Base-by-base conservation (phyloP, 2,888 invertebrate genomes). In the Torymus texanus region DNA sequence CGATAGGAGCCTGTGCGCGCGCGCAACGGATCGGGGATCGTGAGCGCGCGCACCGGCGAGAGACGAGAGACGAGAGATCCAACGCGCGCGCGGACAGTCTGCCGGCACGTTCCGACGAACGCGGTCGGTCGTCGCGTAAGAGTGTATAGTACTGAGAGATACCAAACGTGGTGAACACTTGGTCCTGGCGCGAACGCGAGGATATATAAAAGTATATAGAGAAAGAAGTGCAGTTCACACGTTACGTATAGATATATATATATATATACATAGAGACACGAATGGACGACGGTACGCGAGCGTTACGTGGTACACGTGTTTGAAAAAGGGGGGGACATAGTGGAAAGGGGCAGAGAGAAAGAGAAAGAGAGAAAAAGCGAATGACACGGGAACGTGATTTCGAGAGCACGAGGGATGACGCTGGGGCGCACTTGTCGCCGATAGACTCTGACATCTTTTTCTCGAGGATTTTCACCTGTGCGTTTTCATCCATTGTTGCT, bases 61-160 rank as follows among this genome's bases (percentile, higher is more conserved):
- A 18, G 21, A 41, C 56, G 62, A 65, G 14, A 29, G 29, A 29
- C 21, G 29, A 29, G 29, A 56, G 70, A 70, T 67, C 67, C 21
- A 21, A 18, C 29, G 18, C 13, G 65, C n/a, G 12, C 16, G 2
- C 16, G 41, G 29, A 55, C 78, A 81, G 81, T 81, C 78, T 78
- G 71, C 78, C 81, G 81, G 81, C 78, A 66, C 71, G 58, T 66
- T 14, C 79, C 76, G 73, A 76, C 16, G 58, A 18, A 53, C 53
- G 62, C 80, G 78, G 66, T 71, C 74, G 71, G 41, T 41, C 41
- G 41, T 41, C 41, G 41, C 41, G 41, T 8, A 8, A 41, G 41
- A 41, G 41, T 41, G 10, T 41, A 41, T 5, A 29, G 29, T 21
- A 29, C 29, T 3, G 5, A 29, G 29, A 29, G 29, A 3, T 21